phyloP scores from a whole-genome alignment of 2,113 vertebrate species.

The Ellobius talpinus region DNA sequence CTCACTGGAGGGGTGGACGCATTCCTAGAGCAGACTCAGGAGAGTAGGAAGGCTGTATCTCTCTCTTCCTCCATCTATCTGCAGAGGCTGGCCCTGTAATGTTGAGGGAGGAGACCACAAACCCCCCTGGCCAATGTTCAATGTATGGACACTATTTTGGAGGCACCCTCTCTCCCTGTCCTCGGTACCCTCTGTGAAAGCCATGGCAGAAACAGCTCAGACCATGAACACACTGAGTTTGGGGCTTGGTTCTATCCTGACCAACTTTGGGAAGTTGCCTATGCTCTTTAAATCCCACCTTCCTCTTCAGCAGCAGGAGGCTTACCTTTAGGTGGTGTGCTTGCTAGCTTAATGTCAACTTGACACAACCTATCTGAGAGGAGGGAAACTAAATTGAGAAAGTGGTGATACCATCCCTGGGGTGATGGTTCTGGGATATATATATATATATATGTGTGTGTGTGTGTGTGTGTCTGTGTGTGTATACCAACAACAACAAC shows the following conservation, averaged over 20 bases:
- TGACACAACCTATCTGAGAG: not conserved
- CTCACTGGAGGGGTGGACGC: fast-evolving
- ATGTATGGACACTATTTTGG: not conserved
- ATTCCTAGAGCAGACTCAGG: not conserved
- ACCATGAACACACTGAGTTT: not conserved
- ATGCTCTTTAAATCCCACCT: not conserved
- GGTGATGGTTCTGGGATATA: no score
- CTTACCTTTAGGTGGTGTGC: not conserved
- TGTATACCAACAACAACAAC: no score
- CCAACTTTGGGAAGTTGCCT: not conserved
- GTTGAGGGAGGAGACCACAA: not conserved
- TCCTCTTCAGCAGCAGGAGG: not conserved
- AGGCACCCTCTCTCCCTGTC: not conserved
- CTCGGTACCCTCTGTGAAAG: not conserved
- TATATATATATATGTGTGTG: no score
- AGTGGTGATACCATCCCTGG: no score
- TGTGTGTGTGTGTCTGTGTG: no score
- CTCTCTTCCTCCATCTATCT: not conserved
- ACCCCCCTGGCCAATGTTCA: not conserved
- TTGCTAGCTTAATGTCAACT: not conserved
- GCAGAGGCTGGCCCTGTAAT: not conserved
- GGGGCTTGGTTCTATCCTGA: not conserved
- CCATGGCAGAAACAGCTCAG: not conserved
- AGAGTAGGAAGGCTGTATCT: not conserved
- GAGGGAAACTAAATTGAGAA: not conserved